Percentiles rank a stretch among this genome's conserved stretches.
Conservation (phyloP, 2,113 vertebrate species). For the Corythoichthys haematopterus region DNA sequence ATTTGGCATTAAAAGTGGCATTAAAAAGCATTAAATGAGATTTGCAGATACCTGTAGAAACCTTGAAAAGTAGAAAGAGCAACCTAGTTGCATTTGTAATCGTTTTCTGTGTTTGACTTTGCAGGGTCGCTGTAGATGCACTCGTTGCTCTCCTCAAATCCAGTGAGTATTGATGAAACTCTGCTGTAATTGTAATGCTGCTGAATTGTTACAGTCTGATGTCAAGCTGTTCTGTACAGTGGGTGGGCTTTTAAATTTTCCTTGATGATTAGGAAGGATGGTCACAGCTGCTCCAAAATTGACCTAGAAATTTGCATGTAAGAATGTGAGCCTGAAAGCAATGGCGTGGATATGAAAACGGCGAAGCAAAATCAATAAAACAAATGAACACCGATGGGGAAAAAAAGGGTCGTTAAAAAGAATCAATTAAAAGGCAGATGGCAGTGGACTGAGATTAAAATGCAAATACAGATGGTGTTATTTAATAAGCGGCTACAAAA, state of each 20-base stretch:
- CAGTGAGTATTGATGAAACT: slow-evolving; percentile 81
- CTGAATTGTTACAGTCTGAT: slow-evolving; percentile 8
- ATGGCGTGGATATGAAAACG: background rate
- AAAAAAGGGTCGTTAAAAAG: too few species aligned
- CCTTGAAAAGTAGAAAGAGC: background rate
- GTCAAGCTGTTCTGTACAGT: background rate
- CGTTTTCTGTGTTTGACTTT: slow-evolving; percentile 57
- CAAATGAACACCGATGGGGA: too few species aligned
- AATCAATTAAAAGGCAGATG: too few species aligned
- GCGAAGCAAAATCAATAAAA: too few species aligned
- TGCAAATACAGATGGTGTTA: too few species aligned
- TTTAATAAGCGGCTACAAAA: too few species aligned
- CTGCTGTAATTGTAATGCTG: background rate
- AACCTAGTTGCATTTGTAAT: slow-evolving; percentile 3
- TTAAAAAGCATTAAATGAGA: too few species aligned
- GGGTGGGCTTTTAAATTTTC: background rate
- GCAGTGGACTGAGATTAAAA: too few species aligned
- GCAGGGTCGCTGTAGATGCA: slow-evolving; percentile 94
- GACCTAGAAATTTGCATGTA: background rate
- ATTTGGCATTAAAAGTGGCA: too few species aligned
- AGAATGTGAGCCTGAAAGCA: background rate
- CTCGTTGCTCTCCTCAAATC: slow-evolving; percentile 95
- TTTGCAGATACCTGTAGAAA: too few species aligned
- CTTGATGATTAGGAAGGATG: background rate
- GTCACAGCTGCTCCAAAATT: background rate